phyloP scores from a whole-genome alignment of 2,888 invertebrate species.

The Patella pellucida region DNA sequence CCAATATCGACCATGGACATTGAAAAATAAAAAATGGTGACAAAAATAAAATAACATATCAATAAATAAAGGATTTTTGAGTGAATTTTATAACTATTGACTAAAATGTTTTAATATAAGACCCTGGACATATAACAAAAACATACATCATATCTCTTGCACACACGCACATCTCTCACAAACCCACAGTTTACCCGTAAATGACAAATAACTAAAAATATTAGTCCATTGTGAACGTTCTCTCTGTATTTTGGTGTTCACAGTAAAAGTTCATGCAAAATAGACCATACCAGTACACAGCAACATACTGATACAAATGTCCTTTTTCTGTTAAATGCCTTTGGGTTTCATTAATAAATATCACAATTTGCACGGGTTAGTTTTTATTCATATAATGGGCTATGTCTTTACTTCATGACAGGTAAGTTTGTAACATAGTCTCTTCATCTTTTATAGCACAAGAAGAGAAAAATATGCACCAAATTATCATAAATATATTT shows the following conservation, averaged over 20 bases:
- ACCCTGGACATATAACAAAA: constrained; percentile 11
- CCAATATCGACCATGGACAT: no score
- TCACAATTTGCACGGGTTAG: constrained; percentile 4
- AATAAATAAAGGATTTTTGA: constrained; percentile 6
- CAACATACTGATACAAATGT: background rate
- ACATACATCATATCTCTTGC: background rate
- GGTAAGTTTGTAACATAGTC: no score
- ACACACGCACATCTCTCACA: background rate
- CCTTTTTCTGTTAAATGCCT: constrained; percentile 4
- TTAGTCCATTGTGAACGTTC: background rate
- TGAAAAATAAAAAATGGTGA: no score
- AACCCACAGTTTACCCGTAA: constrained; percentile 3
- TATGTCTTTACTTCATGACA: no score
- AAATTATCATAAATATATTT: background rate
- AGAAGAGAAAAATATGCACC: no score
- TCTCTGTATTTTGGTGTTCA: background rate
- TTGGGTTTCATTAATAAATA: background rate
- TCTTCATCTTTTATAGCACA: no score
- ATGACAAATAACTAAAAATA: constrained; percentile 2
- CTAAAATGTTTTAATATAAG: constrained; percentile 9
- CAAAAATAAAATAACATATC: background rate
- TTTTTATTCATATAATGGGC: background rate
- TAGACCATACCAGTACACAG: background rate
- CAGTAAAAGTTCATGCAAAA: background rate
- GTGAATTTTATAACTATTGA: background rate